Percentiles rank a stretch among this genome's conserved stretches.
Conservation (phyloP, 2,113 vertebrate species). For the Carassius gibelio region DNA sequence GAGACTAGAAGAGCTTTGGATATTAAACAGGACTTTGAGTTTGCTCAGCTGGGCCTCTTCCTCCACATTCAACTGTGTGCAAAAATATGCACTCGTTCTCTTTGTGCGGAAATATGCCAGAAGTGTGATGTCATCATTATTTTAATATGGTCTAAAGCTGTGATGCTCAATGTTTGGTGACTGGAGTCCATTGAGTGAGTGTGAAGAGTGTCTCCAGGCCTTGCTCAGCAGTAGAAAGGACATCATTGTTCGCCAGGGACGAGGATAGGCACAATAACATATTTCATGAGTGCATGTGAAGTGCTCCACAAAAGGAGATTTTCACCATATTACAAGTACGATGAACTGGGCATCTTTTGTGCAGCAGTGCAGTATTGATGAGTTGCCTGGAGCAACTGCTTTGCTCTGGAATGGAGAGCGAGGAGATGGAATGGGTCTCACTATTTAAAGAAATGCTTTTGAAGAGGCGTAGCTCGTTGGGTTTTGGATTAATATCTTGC, state of each 20-base stretch:
- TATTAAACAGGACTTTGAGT: conserved; percentile 59
- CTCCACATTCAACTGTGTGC: conserved; percentile 57
- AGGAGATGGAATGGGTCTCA: background rate
- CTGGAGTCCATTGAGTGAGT: conserved; percentile 73
- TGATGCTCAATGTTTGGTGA: conserved; percentile 78
- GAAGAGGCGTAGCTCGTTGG: background rate
- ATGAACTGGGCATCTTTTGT: conserved; percentile 64
- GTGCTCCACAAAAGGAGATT: conserved; percentile 71
- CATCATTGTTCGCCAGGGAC: conserved; percentile 71
- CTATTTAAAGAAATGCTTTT: conserved; percentile 24
- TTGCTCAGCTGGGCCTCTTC: conserved; percentile 60
- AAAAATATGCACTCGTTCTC: conserved; percentile 70
- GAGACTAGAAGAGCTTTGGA: conserved; percentile 54
- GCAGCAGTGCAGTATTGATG: conserved; percentile 61
- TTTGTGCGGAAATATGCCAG: conserved; percentile 73
- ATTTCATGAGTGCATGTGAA: conserved; percentile 70
- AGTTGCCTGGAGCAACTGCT: conserved; percentile 60
- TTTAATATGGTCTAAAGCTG: conserved; percentile 79
- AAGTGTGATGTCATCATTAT: conserved; percentile 78
- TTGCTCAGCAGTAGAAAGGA: conserved; percentile 71
- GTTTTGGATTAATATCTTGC: conserved; percentile 46
- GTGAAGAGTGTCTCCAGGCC: conserved; percentile 74
- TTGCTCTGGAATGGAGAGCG: conserved; percentile 2
- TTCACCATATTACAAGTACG: conserved; percentile 67
- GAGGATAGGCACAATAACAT: conserved; percentile 70